Conservation (phyloP, 2,888 invertebrate species). For the Mamestra brassicae region DNA sequence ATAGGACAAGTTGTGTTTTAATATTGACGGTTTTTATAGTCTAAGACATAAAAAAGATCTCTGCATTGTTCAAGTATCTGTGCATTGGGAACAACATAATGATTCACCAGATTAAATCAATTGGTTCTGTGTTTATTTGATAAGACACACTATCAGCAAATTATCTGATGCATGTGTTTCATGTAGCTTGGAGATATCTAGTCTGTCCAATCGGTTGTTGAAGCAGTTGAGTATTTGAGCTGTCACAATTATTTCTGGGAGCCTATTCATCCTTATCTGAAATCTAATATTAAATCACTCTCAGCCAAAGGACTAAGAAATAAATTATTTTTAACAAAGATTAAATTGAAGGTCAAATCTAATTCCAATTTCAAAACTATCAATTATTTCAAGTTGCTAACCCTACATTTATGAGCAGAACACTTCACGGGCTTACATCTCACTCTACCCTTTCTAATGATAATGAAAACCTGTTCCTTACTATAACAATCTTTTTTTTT, state of each 20-base stretch:
- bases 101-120: neutral
- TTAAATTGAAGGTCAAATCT: no score
- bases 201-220: no score
- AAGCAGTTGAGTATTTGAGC: no score
- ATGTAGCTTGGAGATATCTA: no score
- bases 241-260: no score
- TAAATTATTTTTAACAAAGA: no score
- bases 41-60: neutral
- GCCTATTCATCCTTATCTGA: neutral
- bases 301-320: neutral
- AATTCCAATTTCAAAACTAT: neutral
- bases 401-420: constrained; percentile 77
- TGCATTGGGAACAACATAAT: neutral
- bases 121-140: no score
- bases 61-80: neutral
- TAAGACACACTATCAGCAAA: no score
- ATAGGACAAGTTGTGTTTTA: neutral
- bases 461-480: constrained; percentile 88
- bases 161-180: no score
- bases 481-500: constrained; percentile 88
- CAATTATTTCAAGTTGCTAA: constrained; percentile 59
- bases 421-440: constrained; percentile 86
- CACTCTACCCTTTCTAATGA: constrained; percentile 88
- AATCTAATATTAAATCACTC: neutral
- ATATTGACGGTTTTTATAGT: neutral